These are phyloP conservation scores for Araneus ventricosus DNA, from an alignment of 1,140 invertebrate species.

Conservation along the genomic window DNA sequence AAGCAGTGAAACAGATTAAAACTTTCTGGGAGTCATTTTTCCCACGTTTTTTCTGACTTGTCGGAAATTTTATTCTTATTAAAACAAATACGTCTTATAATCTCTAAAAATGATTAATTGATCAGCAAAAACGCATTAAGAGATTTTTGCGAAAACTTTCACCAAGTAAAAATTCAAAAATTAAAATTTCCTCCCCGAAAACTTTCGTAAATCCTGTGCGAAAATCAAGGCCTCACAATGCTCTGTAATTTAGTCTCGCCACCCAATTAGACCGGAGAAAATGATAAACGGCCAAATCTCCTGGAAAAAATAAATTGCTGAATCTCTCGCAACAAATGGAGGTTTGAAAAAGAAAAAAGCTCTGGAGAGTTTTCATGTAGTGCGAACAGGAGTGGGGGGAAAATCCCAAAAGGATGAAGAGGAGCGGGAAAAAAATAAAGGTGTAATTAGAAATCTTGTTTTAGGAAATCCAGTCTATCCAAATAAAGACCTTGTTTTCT, in stretches of 20 bases:
- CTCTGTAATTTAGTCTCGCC: conserved; percentile 36
- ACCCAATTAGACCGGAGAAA: conserved; percentile 41
- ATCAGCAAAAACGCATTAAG: neutral
- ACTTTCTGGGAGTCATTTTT: neutral
- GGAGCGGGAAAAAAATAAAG: neutral
- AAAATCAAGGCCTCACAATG: neutral
- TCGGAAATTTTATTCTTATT: neutral
- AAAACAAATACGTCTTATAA: neutral
- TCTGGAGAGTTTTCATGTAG: conserved; percentile 30
- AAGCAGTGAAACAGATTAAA: no score
- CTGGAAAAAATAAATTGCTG: conserved; percentile 44
- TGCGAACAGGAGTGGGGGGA: neutral
- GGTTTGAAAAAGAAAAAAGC: conserved; percentile 34
- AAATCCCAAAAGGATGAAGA: neutral
- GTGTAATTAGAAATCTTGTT: conserved; percentile 46
- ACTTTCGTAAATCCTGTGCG: neutral
- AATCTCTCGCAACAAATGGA: conserved; percentile 29
- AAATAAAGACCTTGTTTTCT: conserved; percentile 21
- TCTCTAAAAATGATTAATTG: neutral
- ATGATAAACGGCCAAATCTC: conserved; percentile 52
- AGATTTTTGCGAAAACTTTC: neutral
- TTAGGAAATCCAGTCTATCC: neutral
- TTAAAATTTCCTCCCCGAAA: neutral
- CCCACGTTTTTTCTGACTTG: neutral
- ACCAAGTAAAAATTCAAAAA: neutral